phyloP scores from a whole-genome alignment of 1,140 invertebrate species.

The Araneus ventricosus region DNA sequence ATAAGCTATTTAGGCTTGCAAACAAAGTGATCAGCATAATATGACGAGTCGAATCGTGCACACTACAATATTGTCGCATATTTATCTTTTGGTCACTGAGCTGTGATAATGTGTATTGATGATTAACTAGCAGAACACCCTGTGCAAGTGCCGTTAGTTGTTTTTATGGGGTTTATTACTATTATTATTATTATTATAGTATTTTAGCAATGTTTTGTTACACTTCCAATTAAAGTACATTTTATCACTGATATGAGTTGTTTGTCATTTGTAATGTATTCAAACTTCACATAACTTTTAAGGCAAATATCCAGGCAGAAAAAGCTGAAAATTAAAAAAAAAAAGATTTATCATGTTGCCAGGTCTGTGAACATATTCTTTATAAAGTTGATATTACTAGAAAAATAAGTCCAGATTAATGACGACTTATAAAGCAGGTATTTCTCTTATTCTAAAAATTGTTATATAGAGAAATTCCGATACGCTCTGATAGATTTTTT shows the following conservation, averaged over 20 bases:
- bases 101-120: slow-evolving; percentile 37
- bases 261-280: background rate
- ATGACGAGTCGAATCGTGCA: too few relatives aligned
- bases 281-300: background rate
- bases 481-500: too few relatives aligned
- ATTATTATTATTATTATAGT: slow-evolving; percentile 39
- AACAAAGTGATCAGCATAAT: background rate
- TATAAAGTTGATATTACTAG: too few relatives aligned
- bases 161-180: slow-evolving; percentile 38
- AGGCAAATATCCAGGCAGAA: too few relatives aligned
- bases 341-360: too few relatives aligned
- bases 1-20: too few relatives aligned
- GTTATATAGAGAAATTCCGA: too few relatives aligned
- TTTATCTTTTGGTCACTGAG: background rate
- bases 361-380: too few relatives aligned
- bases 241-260: slow-evolving; percentile 37
- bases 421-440: too few relatives aligned
- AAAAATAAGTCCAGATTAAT: too few relatives aligned
- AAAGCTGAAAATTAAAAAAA: too few relatives aligned
- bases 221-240: slow-evolving; percentile 58
- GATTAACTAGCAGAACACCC: slow-evolving; percentile 12
- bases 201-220: slow-evolving; percentile 57
- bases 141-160: slow-evolving; percentile 57
- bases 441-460: too few relatives aligned
- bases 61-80: background rate